These are phyloP conservation scores for Pristionchus mayeri DNA, from an alignment of 2,888 invertebrate genomes.

Conservation along the genomic window DNA sequence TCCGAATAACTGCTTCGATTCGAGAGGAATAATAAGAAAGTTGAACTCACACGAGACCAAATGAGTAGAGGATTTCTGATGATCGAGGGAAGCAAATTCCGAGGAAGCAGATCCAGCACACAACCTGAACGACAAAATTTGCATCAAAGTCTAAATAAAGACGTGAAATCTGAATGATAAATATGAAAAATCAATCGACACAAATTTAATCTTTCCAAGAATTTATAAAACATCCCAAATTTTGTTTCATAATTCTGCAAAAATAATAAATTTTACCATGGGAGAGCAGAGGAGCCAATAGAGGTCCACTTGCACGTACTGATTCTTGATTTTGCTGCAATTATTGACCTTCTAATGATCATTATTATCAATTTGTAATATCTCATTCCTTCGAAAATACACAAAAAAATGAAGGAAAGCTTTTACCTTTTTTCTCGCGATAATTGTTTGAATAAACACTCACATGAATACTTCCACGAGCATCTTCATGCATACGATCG, in stretches of 20 bases:
- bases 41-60: conserved; percentile 4
- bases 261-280: neutral
- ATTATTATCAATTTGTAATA: neutral
- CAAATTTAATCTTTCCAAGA: neutral
- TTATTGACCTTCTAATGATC: too few relatives aligned
- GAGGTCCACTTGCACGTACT: conserved; percentile 49
- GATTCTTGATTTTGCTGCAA: conserved; percentile 41
- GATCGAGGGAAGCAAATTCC: conserved; percentile 23
- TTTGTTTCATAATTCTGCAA: neutral
- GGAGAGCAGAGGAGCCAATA: conserved; percentile 44
- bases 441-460: too few relatives aligned
- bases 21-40: too few relatives aligned
- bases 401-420: neutral
- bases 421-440: too few relatives aligned
- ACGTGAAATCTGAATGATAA: too few relatives aligned
- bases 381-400: too few relatives aligned
- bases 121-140: conserved; percentile 10
- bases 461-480: conserved; percentile 34
- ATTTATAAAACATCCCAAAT: neutral
- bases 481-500: conserved; percentile 43
- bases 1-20: too few relatives aligned
- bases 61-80: conserved; percentile 24
- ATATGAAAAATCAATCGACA: too few relatives aligned
- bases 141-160: too few relatives aligned
- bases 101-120: conserved; percentile 29